Evolutionary conservation across 2,888 invertebrate genomes (phyloP).

Genomic region (Anthophora plumipes): DNA sequence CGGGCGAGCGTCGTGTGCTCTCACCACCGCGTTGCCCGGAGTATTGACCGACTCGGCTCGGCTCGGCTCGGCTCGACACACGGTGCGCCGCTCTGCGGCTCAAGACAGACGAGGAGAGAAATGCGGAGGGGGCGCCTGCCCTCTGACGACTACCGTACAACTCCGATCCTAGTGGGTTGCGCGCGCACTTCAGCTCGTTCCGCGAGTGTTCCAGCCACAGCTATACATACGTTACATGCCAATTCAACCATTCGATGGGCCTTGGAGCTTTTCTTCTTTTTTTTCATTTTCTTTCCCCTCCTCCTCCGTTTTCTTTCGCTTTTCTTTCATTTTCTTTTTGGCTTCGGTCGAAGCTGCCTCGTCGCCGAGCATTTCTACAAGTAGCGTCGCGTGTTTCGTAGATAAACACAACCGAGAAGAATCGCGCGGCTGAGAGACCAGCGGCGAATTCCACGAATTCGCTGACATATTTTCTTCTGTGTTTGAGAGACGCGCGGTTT

Average conservation of each 20-base stretch:
- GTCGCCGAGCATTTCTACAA: slow-evolving; percentile 18
- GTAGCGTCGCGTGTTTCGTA: background rate
- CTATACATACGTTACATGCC: slow-evolving; percentile 31
- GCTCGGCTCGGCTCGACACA: slow-evolving; percentile 67
- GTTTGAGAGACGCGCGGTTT: background rate
- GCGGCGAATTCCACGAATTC: background rate
- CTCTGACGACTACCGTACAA: slow-evolving; percentile 54
- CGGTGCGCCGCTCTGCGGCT: slow-evolving; percentile 61
- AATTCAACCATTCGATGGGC: slow-evolving; percentile 53
- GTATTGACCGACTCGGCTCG: slow-evolving; percentile 83
- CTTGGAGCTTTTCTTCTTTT: slow-evolving; percentile 16
- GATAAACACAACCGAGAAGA: slow-evolving; percentile 38
- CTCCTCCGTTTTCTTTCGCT: too few relatives aligned
- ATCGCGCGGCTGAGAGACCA: too few relatives aligned
- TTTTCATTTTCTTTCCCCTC: background rate
- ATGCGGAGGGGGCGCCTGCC: slow-evolving; percentile 53
- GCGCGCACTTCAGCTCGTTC: slow-evolving; percentile 49
- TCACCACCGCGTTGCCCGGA: slow-evolving; percentile 81
- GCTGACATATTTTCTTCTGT: background rate
- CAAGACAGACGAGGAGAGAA: slow-evolving; percentile 43
- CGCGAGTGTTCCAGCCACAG: slow-evolving; percentile 32
- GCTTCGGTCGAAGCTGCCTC: background rate
- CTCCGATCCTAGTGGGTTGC: slow-evolving; percentile 47
- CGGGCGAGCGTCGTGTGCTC: slow-evolving; percentile 69
- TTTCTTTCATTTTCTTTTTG: background rate